These are phyloP conservation scores for Diacarnus erythraeanus DNA, from an alignment of 37 sponge, comb jelly and placozoan species.

Conservation along the genomic window DNA sequence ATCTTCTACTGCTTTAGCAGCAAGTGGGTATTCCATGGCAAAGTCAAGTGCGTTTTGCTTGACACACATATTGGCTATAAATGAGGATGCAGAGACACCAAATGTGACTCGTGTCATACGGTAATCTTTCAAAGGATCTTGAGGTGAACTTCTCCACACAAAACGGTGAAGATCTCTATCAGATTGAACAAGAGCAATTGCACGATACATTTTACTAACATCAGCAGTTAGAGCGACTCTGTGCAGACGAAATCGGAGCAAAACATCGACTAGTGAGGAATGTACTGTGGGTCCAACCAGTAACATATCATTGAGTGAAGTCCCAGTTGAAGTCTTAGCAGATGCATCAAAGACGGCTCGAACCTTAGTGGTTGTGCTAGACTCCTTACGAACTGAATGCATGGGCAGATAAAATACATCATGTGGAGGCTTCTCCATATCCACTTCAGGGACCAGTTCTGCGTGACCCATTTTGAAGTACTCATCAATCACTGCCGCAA, in stretches of 20 bases:
- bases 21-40: not conserved
- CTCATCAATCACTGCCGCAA: conserved; percentile 36
- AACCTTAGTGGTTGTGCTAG: too few relatives aligned
- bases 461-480: conserved; percentile 38
- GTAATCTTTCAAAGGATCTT: conserved; percentile 11
- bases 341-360: too few relatives aligned
- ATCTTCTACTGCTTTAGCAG: not conserved
- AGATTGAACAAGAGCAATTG: conserved; percentile 1
- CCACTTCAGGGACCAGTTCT: conserved; percentile 34
- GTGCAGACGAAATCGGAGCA: too few relatives aligned
- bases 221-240: too few relatives aligned
- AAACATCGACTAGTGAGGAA: too few relatives aligned
- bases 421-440: conserved; percentile 39
- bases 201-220: too few relatives aligned
- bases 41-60: conserved; percentile 41
- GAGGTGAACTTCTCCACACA: conserved; percentile 26
- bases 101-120: conserved; percentile 54
- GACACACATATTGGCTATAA: conserved; percentile 50
- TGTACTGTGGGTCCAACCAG: conserved; percentile 40
- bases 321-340: conserved; percentile 25
- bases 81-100: conserved; percentile 55
- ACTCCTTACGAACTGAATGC: conserved; percentile 43
- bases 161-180: conserved; percentile 51
- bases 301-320: conserved; percentile 38
- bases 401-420: too few relatives aligned